These are phyloP conservation scores for Hystrix cristata DNA, from an alignment of 2,113 vertebrate species.

Conservation along the genomic window DNA sequence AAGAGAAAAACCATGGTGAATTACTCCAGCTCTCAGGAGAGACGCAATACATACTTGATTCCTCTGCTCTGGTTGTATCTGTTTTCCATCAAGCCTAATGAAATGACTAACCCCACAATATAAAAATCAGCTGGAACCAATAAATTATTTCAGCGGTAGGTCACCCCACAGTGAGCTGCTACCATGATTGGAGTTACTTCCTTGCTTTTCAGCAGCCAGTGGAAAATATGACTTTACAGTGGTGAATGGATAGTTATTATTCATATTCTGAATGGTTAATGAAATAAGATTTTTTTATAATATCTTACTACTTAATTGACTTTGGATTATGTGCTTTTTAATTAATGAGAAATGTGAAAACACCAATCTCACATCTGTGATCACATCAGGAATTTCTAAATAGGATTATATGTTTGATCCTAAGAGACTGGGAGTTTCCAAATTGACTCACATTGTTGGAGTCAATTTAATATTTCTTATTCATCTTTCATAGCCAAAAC, in stretches of 20 bases:
- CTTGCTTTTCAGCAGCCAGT: constrained; percentile 32
- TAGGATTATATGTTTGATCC: constrained; percentile 68
- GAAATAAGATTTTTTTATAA: constrained; percentile 67
- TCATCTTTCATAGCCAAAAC: constrained; percentile 46
- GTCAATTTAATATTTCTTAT: constrained; percentile 41
- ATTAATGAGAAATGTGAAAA: constrained; percentile 53
- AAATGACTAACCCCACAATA: not conserved
- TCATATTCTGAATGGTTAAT: constrained; percentile 57
- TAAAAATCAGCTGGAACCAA: constrained; percentile 36
- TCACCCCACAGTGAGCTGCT: not conserved
- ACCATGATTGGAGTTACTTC: not conserved
- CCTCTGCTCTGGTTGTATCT: not conserved
- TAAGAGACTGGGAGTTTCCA: constrained; percentile 64
- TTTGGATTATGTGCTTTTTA: constrained; percentile 76
- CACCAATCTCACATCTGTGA: not conserved
- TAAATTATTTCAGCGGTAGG: not conserved
- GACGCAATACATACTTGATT: not conserved
- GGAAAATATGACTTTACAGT: constrained; percentile 24
- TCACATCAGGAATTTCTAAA: constrained; percentile 71
- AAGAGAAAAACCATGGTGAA: constrained; percentile 77
- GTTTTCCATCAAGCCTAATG: constrained; percentile 25
- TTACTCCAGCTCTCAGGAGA: constrained; percentile 4
- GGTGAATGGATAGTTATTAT: not conserved
- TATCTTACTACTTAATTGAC: constrained; percentile 52
- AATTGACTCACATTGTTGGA: constrained; percentile 37